Conservation (phyloP, 2,888 invertebrate genomes). For the Eupelmus urozonus region DNA sequence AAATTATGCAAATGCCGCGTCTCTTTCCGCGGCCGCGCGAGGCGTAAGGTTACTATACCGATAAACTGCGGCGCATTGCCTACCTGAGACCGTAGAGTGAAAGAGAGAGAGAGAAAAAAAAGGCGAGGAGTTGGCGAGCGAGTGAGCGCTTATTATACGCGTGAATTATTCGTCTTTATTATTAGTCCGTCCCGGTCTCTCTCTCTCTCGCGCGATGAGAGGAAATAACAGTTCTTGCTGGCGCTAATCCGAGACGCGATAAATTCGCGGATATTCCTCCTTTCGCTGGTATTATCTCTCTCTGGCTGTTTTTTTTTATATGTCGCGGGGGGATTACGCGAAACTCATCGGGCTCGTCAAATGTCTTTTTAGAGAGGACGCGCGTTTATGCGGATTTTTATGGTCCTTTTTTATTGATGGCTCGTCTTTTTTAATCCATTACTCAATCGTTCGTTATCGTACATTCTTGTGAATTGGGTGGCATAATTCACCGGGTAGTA, state of each 20-base stretch:
- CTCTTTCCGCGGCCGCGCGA: constrained; percentile 28
- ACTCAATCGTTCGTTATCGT: neutral
- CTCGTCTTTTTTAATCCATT: neutral
- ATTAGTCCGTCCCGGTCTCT: too few relatives aligned
- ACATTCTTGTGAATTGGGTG: neutral
- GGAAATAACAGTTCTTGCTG: constrained; percentile 52
- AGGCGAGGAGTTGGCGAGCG: neutral
- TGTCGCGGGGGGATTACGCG: constrained; percentile 19
- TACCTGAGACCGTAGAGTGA: too few relatives aligned
- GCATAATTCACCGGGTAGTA: too few relatives aligned
- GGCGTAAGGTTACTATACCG: constrained; percentile 60
- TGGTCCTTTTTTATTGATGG: neutral
- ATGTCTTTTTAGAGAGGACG: constrained; percentile 7
- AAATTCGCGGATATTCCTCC: constrained; percentile 40
- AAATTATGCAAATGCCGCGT: constrained; percentile 62
- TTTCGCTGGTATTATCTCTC: constrained; percentile 6
- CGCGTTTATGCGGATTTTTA: neutral
- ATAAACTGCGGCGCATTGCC: too few relatives aligned
- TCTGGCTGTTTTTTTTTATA: neutral
- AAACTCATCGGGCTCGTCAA: constrained; percentile 47
- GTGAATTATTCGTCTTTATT: constrained; percentile 57
- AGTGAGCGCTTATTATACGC: constrained; percentile 5
- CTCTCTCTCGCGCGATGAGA: constrained; percentile 44
- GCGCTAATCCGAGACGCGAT: constrained; percentile 51
- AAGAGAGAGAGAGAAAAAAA: too few relatives aligned